Evolutionary conservation across 2,113 vertebrate genomes (phyloP), one percentile per base, ranked within the genome.

Genomic region (Myocastor coypus): DNA sequence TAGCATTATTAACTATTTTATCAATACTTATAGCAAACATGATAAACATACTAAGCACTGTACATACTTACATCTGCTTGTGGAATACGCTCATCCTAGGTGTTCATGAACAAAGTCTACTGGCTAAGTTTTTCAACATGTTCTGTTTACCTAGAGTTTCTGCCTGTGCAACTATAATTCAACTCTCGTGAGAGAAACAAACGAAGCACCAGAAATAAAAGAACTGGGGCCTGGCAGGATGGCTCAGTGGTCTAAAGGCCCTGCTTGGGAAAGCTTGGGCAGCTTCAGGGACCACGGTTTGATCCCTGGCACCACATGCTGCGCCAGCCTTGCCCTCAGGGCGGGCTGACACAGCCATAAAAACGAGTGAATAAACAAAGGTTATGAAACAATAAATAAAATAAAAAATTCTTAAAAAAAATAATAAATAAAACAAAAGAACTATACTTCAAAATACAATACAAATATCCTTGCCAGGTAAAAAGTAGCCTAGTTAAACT

Each of bases 11-110:
- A 92, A 77, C 0, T 82, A 22, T 34, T 86, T 26, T 77, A 32
- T 57, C 73, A 83, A 93, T 78, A 94, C 66, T 82, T 94, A 73
- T 66, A 52, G 19, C 85, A 87, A 96, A 93, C 64, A 90, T 22
- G 42, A 90, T 30, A 86, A 92, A 92, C 37, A n/a, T 73, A 46
- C 0, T 66, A 86, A 89, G 40, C 46, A 95, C 4, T 87, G 19
- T 66, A 78, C 66, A 87, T 3, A 85, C 22, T 50, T 75, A 90
- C 55, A 7, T 50, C 46, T 78, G 61, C 55, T 11, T 71, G 14
- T 91, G 20, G 40, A 90, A 52, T 94, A 83, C 26, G n/a, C 10
- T 75, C 50, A 89, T 10, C 28, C 42, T 24, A 71, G n/a, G 3
- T 78, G 32, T 32, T 57, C 34, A 50, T 7, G 9, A 80, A 50